Base-by-base conservation (phyloP, 64 coral and sea anemone genomes). In the Montipora cactus region DNA sequence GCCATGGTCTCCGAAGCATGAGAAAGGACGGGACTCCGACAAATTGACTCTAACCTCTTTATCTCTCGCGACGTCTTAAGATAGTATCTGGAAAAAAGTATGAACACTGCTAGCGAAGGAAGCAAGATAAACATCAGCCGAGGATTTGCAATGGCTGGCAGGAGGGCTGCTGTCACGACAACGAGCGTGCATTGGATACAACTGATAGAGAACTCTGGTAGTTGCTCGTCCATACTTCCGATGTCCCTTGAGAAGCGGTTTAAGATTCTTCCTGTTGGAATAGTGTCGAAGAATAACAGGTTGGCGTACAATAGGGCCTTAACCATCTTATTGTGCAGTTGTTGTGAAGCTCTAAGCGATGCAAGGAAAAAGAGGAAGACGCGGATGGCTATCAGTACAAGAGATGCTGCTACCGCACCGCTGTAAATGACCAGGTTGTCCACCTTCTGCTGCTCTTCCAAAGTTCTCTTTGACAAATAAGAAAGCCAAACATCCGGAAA, bases 211-310 rank as follows among this genome's bases (percentile, higher is more conserved):
- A 64, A 50, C 5, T 76, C 55, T 4, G 90, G 90, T 23, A 92
- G 71, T 53, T 77, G 81, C 19, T 92, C 90, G 70, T 92, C 90
- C 70, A 86, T 76, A 2, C 81, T 52, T 3, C 90, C 81, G 0
- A 92, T 58, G 16, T 95, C 89, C 49, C 91, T 95, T 3, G 94
- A 95, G 47, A 95, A 95, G 8, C 89, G 62, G 13, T 95, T 95
- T 9, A 95, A 76, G 51, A 95, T 88, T 83, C 94, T 83, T 84
- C 88, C 89, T 47, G 73, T 59, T 62, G 94, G 94, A 69, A 92
- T 95, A 74, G 94, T 88, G 28, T 95, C 83, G 9, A 95, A 92
- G 67, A 95, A 95, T n/a, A 87, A 46, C 2, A 87, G 55, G 9
- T 81, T 89, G 6, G 94, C 75, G 71, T 81, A 75, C 8, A 95